Conservation (phyloP, 2,888 invertebrate genomes). For the Mactromeris polynyma region DNA sequence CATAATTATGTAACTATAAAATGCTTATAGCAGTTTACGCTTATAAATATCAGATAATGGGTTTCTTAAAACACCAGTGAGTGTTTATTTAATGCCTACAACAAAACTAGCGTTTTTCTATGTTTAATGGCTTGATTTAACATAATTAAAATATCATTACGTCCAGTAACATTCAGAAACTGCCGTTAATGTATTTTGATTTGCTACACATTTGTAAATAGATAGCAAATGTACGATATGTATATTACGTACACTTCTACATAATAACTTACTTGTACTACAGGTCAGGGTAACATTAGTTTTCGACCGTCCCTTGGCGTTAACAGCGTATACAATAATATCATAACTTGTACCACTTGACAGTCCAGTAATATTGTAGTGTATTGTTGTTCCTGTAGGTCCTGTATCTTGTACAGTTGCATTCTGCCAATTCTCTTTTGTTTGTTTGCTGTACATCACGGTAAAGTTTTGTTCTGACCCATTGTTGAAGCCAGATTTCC, state of each 20-base stretch:
- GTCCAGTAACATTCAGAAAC: neutral
- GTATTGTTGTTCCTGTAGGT: neutral
- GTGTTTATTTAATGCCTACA: neutral
- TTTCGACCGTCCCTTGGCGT: neutral
- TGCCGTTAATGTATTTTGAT: neutral
- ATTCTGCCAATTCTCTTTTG: neutral
- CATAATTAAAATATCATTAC: neutral
- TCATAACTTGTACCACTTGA: neutral
- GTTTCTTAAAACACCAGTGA: too few species aligned
- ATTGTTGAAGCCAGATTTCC: conserved; percentile 7
- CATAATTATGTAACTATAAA: too few species aligned
- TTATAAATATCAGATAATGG: too few species aligned
- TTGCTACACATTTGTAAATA: too few species aligned
- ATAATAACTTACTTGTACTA: neutral
- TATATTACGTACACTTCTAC: too few species aligned
- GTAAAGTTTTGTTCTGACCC: neutral
- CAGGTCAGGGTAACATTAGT: too few species aligned
- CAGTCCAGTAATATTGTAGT: neutral
- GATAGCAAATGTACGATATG: too few species aligned
- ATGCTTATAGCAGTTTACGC: too few species aligned
- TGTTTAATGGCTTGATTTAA: neutral
- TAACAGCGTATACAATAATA: neutral
- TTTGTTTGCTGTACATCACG: neutral
- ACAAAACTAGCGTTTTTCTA: neutral
- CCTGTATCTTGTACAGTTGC: neutral